Base-by-base conservation (phyloP, 2,113 vertebrate genomes). In the Silurus asotus region DNA sequence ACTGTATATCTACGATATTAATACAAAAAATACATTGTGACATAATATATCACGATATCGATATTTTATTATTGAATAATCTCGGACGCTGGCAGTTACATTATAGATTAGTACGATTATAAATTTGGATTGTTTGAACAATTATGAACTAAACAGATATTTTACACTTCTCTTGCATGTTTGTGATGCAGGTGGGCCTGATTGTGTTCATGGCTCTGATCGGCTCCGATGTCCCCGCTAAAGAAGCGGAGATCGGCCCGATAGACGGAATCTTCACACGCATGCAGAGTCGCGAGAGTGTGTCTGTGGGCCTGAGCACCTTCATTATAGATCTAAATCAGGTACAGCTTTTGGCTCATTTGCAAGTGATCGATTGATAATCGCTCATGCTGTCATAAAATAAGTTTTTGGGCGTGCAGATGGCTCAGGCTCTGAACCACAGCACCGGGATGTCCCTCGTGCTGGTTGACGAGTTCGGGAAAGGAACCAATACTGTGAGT, bases 321-420 rank as follows among this genome's bases (percentile, higher is more conserved):
- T 99, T 99, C 91, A 97, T 98, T 96, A 97, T 98, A 84, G 98
- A 99, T 85, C 94, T 99, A 83, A 99, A 98, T 90, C 98, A 99
- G 95, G 96, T 95, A 87, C 80, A 51, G 69, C 78, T 37, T n/a
- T 58, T 4, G 19, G 1, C 8, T 25, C 3, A 17, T 28, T 8
- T 78, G 53, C 23, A n/a, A 10, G 11, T 53, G 25, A 55, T 55
- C 9, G 6, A 53, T 78, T 17, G 37, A 37, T 37, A 37, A 37
- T 37, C 37, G 37, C 37, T 37, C 37, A 37, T 37, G 37, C 37
- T 37, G 37, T 37, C 37, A 37, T 37, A 37, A 37, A 37, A 37
- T 37, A 37, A 37, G 37, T 37, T 37, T 37, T 37, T 2, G 37
- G 37, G 7, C 19, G 9, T 80, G 13, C 84, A 96, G 95, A 95